Conservation (phyloP, 2,888 invertebrate genomes). For the Dicyrtoma fusca region DNA sequence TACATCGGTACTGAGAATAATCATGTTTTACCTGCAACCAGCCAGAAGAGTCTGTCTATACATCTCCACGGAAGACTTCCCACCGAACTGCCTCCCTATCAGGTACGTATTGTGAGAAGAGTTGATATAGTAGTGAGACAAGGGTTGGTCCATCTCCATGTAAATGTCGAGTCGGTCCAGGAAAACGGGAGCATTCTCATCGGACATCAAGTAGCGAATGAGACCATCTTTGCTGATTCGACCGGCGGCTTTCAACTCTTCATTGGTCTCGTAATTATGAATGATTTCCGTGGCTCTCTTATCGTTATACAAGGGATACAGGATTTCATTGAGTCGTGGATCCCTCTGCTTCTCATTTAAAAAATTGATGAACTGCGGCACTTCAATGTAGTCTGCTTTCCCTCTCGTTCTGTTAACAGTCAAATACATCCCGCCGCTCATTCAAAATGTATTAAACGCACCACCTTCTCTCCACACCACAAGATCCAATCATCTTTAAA, state of each 20-base stretch:
- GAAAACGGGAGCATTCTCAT: conserved; percentile 99
- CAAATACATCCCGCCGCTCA: too few species aligned
- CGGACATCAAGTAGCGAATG: conserved; percentile 98
- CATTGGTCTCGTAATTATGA: conserved; percentile 85
- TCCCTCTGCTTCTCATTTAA: conserved; percentile 97
- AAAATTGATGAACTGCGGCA: conserved; percentile 88
- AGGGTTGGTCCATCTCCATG: conserved; percentile 95
- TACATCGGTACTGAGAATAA: too few species aligned
- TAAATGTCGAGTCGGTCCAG: conserved; percentile 91
- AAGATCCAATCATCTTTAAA: too few species aligned
- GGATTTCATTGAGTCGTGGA: conserved; percentile 96
- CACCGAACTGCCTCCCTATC: conserved; percentile 94
- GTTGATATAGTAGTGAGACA: conserved; percentile 99
- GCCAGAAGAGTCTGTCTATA: conserved; percentile 95
- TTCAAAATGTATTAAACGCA: too few species aligned
- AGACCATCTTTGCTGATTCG: conserved; percentile 92
- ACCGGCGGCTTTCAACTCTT: conserved; percentile 66
- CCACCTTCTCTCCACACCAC: too few species aligned
- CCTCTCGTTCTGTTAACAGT: conserved; percentile 85
- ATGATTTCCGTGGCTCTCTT: conserved; percentile 92
- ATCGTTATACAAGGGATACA: conserved; percentile 95
- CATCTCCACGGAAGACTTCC: conserved; percentile 98
- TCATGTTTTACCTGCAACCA: conserved; percentile 80
- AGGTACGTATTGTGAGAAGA: conserved; percentile 96
- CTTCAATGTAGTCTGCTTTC: conserved; percentile 81